Percentiles rank a stretch among this genome's conserved stretches.
Evolutionary conservation across 2,888 invertebrate genomes (phyloP).

Genomic region (Thyatira batis): DNA sequence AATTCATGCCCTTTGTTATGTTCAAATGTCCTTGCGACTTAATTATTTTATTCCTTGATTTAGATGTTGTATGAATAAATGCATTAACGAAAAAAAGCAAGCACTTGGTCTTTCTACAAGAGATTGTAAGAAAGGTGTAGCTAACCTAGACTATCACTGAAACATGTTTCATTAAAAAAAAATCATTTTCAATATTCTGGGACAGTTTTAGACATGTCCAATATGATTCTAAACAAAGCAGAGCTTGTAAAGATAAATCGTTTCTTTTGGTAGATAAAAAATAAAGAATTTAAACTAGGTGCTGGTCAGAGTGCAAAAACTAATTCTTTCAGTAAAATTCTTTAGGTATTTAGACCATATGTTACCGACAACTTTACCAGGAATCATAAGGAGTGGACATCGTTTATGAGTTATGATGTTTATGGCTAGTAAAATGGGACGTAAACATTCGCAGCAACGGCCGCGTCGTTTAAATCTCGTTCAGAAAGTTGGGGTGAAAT

Average conservation of each 20-base stretch:
- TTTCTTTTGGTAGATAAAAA: neutral
- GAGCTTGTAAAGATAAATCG: neutral
- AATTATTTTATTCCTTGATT: neutral
- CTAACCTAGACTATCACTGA: no score
- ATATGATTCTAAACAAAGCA: neutral
- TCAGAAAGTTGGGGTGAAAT: slow-evolving; percentile 33
- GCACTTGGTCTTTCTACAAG: no score
- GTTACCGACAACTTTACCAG: slow-evolving; percentile 14
- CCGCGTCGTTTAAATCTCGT: slow-evolving; percentile 26
- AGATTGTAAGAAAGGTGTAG: no score
- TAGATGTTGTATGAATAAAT: no score
- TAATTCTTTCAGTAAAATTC: neutral
- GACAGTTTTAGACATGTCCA: no score
- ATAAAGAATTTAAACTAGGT: no score
- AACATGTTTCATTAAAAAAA: no score
- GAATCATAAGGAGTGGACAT: slow-evolving; percentile 37
- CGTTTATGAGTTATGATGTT: slow-evolving; percentile 42
- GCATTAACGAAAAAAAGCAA: no score
- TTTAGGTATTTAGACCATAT: slow-evolving; percentile 8
- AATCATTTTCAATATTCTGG: no score
- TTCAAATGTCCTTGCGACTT: neutral
- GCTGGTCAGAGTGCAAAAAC: no score
- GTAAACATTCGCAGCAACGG: slow-evolving; percentile 33
- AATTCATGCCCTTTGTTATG: neutral
- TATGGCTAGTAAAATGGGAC: slow-evolving; percentile 46